These are phyloP conservation scores for Mesitornis unicolor DNA, from an alignment of 2,113 vertebrate genomes.

Conservation along the genomic window DNA sequence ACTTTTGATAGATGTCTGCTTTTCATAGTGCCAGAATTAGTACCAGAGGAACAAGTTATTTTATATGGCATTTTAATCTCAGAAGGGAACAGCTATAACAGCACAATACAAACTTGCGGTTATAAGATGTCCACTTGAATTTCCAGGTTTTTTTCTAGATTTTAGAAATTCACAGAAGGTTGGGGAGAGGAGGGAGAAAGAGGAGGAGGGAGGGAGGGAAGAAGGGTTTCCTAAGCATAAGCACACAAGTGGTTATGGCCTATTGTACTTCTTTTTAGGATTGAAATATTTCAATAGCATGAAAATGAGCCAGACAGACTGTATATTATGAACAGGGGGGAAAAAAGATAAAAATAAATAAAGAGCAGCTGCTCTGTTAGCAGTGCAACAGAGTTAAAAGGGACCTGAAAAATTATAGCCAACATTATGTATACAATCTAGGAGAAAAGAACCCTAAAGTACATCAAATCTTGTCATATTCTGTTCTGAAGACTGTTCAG, in stretches of 20 bases:
- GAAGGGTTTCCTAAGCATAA: background rate
- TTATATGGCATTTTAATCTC: background rate
- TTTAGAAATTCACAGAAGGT: background rate
- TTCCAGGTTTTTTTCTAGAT: background rate
- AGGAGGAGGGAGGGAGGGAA: background rate
- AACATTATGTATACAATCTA: background rate
- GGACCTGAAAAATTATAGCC: slow-evolving; percentile 9
- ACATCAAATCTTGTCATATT: background rate
- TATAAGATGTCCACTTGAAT: background rate
- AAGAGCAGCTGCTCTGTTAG: slow-evolving; percentile 35
- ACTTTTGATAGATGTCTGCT: background rate
- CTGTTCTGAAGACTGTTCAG: background rate
- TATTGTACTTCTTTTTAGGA: slow-evolving; percentile 25
- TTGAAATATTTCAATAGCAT: slow-evolving; percentile 38
- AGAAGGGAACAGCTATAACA: background rate
- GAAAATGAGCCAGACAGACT: slow-evolving; percentile 41
- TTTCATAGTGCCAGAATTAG: background rate
- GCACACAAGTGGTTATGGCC: background rate
- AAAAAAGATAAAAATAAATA: slow-evolving; percentile 19
- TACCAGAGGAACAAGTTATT: background rate
- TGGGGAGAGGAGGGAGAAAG: background rate
- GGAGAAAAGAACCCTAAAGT: background rate
- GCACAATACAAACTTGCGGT: background rate
- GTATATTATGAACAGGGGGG: background rate
- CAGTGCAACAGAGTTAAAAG: slow-evolving; percentile 24